Conservation (phyloP, 2,888 invertebrate genomes). For the Rhynchonema sp. region DNA sequence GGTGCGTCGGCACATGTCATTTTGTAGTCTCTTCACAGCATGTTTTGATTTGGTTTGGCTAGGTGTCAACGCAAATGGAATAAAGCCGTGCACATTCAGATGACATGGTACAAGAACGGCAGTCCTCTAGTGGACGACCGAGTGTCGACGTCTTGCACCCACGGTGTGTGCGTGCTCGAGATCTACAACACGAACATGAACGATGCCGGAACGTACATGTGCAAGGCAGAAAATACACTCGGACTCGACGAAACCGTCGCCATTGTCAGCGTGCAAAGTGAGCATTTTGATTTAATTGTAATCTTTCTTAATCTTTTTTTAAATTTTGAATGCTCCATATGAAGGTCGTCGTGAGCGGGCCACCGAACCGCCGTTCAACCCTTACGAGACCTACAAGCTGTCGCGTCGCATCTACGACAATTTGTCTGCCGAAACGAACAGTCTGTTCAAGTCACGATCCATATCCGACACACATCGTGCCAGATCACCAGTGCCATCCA, state of each 20-base stretch:
- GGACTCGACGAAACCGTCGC: constrained; percentile 87
- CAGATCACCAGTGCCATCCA: neutral
- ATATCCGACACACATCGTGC: neutral
- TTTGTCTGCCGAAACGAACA: neutral
- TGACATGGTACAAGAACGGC: constrained; percentile 58
- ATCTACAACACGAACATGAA: constrained; percentile 77
- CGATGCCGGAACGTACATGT: constrained; percentile 88
- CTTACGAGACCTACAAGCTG: constrained; percentile 1
- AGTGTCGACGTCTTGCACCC: constrained; percentile 68
- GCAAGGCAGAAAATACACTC: constrained; percentile 74
- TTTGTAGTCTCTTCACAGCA: too few species aligned
- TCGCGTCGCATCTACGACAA: constrained; percentile 9
- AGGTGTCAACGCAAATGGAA: too few species aligned
- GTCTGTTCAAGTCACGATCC: neutral
- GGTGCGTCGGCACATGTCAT: too few species aligned
- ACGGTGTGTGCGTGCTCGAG: constrained; percentile 91
- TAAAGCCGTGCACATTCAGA: constrained; percentile 26
- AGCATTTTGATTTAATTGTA: too few species aligned
- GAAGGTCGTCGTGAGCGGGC: constrained; percentile 5
- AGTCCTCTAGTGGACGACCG: constrained; percentile 58
- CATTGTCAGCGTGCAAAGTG: constrained; percentile 89
- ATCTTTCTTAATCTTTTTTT: too few species aligned
- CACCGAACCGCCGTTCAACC: constrained; percentile 4
- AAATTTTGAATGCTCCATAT: too few species aligned
- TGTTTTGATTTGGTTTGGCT: too few species aligned